Percentiles rank a stretch among this genome's conserved stretches.
These are phyloP conservation scores for Dusona sp. DNA, from an alignment of 2,888 invertebrate genomes.

Conservation along the genomic window DNA sequence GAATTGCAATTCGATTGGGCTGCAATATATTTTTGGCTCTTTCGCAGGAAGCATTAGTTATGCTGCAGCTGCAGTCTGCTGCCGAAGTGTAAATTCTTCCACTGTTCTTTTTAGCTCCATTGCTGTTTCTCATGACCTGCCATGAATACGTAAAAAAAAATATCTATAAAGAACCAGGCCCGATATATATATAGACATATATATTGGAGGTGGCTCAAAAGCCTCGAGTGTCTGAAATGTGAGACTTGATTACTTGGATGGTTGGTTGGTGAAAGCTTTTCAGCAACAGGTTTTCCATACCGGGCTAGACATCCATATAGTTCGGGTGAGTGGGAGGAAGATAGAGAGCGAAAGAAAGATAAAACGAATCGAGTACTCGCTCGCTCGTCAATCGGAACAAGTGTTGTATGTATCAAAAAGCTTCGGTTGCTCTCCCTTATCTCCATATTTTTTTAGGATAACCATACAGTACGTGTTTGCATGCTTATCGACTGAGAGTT, in stretches of 20 bases:
- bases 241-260: conserved; percentile 63
- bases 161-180: background rate
- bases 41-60: background rate
- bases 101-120: background rate
- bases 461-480: conserved; percentile 7
- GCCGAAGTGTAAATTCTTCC: background rate
- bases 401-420: conserved; percentile 29
- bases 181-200: conserved; percentile 5
- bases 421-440: conserved; percentile 27
- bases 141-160: conserved; percentile 3
- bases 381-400: conserved; percentile 48
- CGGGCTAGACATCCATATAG: conserved; percentile 11
- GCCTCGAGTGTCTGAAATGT: conserved; percentile 63
- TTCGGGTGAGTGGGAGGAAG: conserved; percentile 23
- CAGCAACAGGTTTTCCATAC: conserved; percentile 64
- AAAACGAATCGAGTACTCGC: conserved; percentile 55
- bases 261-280: conserved; percentile 59
- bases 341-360: conserved; percentile 29
- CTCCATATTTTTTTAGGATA: conserved; percentile 17
- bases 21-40: background rate
- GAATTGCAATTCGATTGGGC: background rate
- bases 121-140: background rate
- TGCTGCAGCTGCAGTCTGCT: no score
- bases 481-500: conserved; percentile 4
- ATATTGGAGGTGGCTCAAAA: conserved; percentile 36